Evolutionary conservation across 2,888 invertebrate genomes (phyloP).

Genomic region (Tolmerus cingulatus): DNA sequence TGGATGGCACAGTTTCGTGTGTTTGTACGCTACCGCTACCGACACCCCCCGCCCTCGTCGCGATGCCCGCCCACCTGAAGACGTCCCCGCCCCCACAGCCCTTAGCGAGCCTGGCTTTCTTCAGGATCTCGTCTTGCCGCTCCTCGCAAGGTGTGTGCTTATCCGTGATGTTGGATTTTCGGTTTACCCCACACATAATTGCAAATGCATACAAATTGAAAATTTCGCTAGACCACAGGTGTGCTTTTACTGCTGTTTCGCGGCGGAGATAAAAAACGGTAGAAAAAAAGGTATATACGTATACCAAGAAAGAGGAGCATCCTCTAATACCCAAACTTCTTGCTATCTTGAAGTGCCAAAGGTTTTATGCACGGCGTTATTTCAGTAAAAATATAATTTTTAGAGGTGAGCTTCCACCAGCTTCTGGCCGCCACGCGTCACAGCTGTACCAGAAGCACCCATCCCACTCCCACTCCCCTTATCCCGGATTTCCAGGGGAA

Average conservation of each 20-base stretch:
- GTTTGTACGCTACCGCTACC: background rate
- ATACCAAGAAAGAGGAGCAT: background rate
- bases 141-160: background rate
- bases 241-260: slow-evolving; percentile 25
- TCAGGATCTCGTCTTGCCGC: background rate
- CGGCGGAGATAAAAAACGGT: background rate
- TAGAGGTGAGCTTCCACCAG: background rate
- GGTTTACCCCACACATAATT: slow-evolving; percentile 31
- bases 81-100: background rate
- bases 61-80: background rate
- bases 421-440: background rate
- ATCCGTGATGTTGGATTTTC: slow-evolving; percentile 33
- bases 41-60: background rate
- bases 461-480: background rate
- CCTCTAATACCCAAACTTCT: background rate
- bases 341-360: background rate
- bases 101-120: background rate
- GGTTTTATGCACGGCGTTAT: background rate
- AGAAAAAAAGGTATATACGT: background rate
- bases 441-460: background rate
- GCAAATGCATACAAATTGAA: slow-evolving; percentile 42
- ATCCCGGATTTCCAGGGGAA: background rate
- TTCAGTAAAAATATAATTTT: background rate
- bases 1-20: background rate
- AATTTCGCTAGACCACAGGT: slow-evolving; percentile 38